Percentiles rank a stretch among this genome's conserved stretches.
Conservation (phyloP, 2,797 vertebrate species). For the Galagoides demidoff region DNA sequence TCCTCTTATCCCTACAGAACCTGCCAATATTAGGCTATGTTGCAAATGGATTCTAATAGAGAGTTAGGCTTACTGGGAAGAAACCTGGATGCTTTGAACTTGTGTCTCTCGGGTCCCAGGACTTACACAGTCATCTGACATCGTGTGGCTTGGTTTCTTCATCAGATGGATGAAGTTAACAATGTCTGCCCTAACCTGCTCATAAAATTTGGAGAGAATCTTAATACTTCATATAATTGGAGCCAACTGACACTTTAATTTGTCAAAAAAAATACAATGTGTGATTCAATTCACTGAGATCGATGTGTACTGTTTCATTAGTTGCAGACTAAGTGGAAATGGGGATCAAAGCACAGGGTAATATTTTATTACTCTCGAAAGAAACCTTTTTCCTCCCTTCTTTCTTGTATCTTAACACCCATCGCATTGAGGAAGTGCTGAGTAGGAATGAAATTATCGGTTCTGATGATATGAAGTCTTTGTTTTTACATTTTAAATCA, state of each 20-base stretch:
- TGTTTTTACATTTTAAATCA: conserved; percentile 14
- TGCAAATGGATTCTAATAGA: not conserved
- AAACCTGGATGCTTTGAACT: not conserved
- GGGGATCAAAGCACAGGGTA: not conserved
- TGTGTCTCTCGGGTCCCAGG: not conserved
- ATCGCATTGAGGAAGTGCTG: not conserved
- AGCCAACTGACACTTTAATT: not conserved
- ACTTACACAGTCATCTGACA: not conserved
- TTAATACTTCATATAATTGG: not conserved
- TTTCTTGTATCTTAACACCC: not conserved
- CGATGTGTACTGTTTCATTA: not conserved
- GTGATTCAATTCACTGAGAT: not conserved
- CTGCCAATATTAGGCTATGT: not conserved
- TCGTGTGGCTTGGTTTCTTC: not conserved
- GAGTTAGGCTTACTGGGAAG: not conserved
- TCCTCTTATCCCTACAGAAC: not conserved
- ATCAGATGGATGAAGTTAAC: not conserved
- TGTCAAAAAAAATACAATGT: not conserved
- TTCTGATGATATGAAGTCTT: conserved; percentile 7
- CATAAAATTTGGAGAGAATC: not conserved
- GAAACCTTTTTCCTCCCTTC: not conserved
- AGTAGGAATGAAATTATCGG: not conserved
- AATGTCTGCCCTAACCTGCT: not conserved
- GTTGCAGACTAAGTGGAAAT: not conserved
- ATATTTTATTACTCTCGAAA: not conserved